Percentiles rank a stretch among this genome's conserved stretches.
phyloP scores from a whole-genome alignment of 2,888 invertebrate species.

The Chydorus sphaericus region DNA sequence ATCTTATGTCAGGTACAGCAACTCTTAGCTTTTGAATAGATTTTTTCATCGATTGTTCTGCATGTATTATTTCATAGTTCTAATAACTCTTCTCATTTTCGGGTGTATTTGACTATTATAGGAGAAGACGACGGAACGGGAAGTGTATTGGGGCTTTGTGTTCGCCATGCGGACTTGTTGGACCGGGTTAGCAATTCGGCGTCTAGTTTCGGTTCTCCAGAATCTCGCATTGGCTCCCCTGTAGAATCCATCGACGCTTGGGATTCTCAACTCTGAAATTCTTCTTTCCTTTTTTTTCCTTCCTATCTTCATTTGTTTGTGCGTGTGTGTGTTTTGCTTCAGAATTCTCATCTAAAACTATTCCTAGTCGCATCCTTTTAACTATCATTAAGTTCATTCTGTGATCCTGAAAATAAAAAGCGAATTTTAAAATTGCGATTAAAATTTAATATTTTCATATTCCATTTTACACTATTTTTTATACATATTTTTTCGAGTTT shows the following conservation, averaged over 20 bases:
- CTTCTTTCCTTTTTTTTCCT: background rate
- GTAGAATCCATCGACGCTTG: conserved; percentile 1
- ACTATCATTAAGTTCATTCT: no score
- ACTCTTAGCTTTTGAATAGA: no score
- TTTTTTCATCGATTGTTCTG: no score
- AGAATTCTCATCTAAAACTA: no score
- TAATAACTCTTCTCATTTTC: no score
- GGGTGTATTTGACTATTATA: background rate
- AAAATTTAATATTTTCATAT: no score
- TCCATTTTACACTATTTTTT: no score
- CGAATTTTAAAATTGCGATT: no score
- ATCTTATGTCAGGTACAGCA: conserved; percentile 1
- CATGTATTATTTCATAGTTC: no score
- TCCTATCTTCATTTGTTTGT: background rate
- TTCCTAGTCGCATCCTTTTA: no score
- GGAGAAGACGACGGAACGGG: background rate
- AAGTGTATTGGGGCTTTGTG: conserved; percentile 5
- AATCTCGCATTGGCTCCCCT: conserved; percentile 3
- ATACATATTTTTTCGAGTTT: no score
- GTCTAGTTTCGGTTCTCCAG: conserved; percentile 4
- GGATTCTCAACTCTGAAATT: background rate
- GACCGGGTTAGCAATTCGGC: conserved; percentile 4
- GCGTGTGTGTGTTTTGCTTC: background rate
- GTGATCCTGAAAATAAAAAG: no score
- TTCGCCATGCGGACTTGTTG: background rate